phyloP scores from a whole-genome alignment of 2,888 invertebrate genomes.

The Anorthoa munda region DNA sequence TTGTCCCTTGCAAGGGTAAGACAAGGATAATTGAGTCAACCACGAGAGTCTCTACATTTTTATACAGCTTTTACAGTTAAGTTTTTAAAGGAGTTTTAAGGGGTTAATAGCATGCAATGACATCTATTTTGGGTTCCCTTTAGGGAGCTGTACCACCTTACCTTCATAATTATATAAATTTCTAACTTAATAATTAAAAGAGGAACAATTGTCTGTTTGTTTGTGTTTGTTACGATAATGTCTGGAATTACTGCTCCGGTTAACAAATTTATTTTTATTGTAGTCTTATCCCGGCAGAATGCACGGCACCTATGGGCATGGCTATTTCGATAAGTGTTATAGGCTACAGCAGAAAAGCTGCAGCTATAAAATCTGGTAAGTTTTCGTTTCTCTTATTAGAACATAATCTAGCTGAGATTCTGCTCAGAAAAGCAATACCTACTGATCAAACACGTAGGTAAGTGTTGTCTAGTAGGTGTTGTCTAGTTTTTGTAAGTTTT shows the following conservation, averaged over 20 bases:
- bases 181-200: background rate
- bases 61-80: background rate
- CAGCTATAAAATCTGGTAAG: too few relatives aligned
- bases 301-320: too few relatives aligned
- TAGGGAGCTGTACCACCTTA: background rate
- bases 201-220: too few relatives aligned
- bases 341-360: too few relatives aligned
- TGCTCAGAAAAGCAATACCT: too few relatives aligned
- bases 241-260: too few relatives aligned
- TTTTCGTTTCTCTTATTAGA: too few relatives aligned
- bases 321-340: too few relatives aligned
- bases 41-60: constrained; percentile 15
- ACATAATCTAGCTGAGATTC: too few relatives aligned
- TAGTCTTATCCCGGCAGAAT: too few relatives aligned
- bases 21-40: constrained; percentile 39
- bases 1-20: constrained; percentile 28
- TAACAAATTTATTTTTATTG: too few relatives aligned
- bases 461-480: background rate
- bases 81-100: constrained; percentile 10
- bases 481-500: background rate
- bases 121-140: background rate
- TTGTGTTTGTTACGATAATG: too few relatives aligned
- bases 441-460: background rate
- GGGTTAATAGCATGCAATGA: background rate
- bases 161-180: background rate